Evolutionary conservation across 2,888 invertebrate genomes (phyloP).

Genomic region (Leucania comma): DNA sequence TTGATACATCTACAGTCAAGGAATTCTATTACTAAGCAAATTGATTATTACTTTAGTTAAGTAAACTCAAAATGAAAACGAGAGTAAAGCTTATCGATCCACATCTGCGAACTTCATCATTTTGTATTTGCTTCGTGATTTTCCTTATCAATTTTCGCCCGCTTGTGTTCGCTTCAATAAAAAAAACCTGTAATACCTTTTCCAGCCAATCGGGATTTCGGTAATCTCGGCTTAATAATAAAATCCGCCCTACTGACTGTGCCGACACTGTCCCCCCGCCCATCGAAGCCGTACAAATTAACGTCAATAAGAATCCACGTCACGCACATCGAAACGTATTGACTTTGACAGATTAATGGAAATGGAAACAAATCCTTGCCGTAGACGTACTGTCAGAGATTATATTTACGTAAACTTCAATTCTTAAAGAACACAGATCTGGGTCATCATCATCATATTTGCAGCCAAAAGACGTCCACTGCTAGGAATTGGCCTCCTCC

Average conservation of each 20-base stretch:
- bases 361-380: background rate
- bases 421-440: too few relatives aligned
- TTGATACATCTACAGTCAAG: too few relatives aligned
- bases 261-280: conserved; percentile 30
- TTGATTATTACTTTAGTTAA: too few relatives aligned
- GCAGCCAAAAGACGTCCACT: background rate
- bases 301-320: conserved; percentile 41
- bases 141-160: background rate
- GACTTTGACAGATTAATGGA: conserved; percentile 38
- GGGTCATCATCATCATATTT: background rate
- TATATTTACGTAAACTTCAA: too few relatives aligned
- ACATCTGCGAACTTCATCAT: too few relatives aligned
- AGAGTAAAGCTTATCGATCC: too few relatives aligned
- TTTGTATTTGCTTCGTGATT: background rate
- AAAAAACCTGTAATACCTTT: conserved; percentile 22
- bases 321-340: conserved; percentile 28
- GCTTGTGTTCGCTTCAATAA: background rate
- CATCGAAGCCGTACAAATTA: conserved; percentile 42
- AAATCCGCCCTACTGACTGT: conserved; percentile 29
- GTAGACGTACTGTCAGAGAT: background rate
- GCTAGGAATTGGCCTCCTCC: too few relatives aligned
- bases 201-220: conserved; percentile 35
- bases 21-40: too few relatives aligned
- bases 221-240: conserved; percentile 45
- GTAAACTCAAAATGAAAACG: too few relatives aligned